Base-by-base conservation (phyloP, 1,140 invertebrate species). In the Archivesica marissinica region DNA sequence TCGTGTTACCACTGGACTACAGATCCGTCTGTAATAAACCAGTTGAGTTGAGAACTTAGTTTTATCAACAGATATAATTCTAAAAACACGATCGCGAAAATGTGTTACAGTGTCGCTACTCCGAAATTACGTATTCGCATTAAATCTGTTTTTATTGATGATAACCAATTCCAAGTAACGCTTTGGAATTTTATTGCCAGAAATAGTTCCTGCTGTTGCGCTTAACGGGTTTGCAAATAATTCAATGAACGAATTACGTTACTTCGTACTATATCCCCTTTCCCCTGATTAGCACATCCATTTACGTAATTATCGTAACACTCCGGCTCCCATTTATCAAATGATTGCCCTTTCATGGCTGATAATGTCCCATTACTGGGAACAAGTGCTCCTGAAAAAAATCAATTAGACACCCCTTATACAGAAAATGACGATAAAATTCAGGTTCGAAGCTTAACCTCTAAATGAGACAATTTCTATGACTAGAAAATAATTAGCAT, bases 301-400 rank as follows among this genome's bases (percentile, higher is more conserved):
- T 72, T 72, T 72, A 72, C 23, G 38, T 72, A 72, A 72, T 72
- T 30, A 72, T 72, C 41, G 68, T 72, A 72, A 72, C 68, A 72
- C 68, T 50, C 35, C 33, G 13, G 28, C 41, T 50, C 68, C 39
- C 41, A 72, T 72, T 50, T 33, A 72, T 72, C 68, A 72, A 41
- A 30, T 72, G 39, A 72, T 72, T 72, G 44, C 41, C 68, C 68
- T 33, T 72, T 30, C 41, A 33, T 72, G 68, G 50, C 68, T 50
- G 41, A 20, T 17, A 41, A 72, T 47, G 41, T 50, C 44, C 28
- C 41, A 44, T 72, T 50, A 72, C 68, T 50, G 11, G 39, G 50
- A 64, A 72, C 68, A 72, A 72, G 68, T 72, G 68, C 39, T 17
- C 28, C 44, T 47, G 13, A 30, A 72, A 72, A 70, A 72, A 50